Evolutionary conservation across 2,888 invertebrate species (phyloP).

Genomic region (Drosophila paranaensis): DNA sequence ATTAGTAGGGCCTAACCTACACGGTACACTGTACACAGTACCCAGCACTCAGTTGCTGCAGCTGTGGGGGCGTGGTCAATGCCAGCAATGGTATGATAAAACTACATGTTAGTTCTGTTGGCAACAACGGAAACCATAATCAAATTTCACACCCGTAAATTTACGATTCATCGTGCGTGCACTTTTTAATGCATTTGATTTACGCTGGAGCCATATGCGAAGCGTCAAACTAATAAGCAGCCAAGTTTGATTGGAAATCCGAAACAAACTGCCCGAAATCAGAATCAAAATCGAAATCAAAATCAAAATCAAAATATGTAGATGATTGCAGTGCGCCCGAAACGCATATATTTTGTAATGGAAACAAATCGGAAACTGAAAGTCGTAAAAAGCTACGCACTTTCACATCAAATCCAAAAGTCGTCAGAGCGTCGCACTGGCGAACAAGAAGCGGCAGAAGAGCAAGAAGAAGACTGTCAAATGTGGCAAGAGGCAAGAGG

Average conservation of each 20-base stretch:
- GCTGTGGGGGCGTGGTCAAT: conserved; percentile 26
- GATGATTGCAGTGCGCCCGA: conserved; percentile 13
- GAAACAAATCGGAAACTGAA: conserved; percentile 50
- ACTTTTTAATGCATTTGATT: conserved; percentile 10
- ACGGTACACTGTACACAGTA: conserved; percentile 35
- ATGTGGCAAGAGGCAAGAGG: conserved; percentile 20
- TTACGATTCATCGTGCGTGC: conserved; percentile 51
- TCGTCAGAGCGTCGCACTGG: conserved; percentile 69
- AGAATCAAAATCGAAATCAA: conserved; percentile 8
- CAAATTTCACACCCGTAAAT: conserved; percentile 29
- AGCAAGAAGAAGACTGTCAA: conserved; percentile 41
- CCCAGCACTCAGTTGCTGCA: neutral
- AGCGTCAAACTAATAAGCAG: conserved; percentile 15
- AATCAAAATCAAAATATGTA: conserved; percentile 38
- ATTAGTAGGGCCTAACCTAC: conserved; percentile 68
- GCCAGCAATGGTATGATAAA: neutral
- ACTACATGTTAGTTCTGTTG: conserved; percentile 16
- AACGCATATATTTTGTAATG: conserved; percentile 15
- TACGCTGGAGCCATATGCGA: conserved; percentile 19
- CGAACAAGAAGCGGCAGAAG: conserved; percentile 5
- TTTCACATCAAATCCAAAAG: conserved; percentile 64
- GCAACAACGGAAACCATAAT: conserved; percentile 32
- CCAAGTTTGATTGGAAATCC: conserved; percentile 17
- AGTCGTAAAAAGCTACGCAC: conserved; percentile 70
- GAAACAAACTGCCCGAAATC: conserved; percentile 29